A percentile compares a stretch with the other conserved stretches of the same genome.
Conservation (phyloP, 2,888 invertebrate genomes). For the Perizoma affinitatum region DNA sequence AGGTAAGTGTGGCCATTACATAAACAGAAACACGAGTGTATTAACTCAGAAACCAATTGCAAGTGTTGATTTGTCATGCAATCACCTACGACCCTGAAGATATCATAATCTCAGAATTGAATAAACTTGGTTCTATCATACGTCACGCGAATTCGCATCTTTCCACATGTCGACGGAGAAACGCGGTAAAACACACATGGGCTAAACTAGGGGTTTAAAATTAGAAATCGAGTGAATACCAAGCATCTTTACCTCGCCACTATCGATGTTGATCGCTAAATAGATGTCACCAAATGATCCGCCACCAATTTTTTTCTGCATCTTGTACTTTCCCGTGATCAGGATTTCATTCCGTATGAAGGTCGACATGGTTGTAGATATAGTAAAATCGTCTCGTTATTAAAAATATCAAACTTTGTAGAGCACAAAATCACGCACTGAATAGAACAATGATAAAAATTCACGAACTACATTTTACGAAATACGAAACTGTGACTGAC, state of each 20-base stretch:
- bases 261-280: conserved; percentile 96
- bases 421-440: conserved; percentile 62
- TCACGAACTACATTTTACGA: conserved; percentile 66
- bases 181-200: conserved; percentile 46
- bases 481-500: conserved; percentile 58
- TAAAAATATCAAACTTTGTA: conserved; percentile 50
- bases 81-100: conserved; percentile 49
- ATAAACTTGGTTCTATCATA: conserved; percentile 36
- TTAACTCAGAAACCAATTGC: conserved; percentile 27
- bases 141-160: conserved; percentile 56
- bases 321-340: conserved; percentile 96
- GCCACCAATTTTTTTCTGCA: conserved; percentile 98
- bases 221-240: conserved; percentile 34
- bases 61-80: conserved; percentile 44
- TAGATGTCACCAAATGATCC: conserved; percentile 99
- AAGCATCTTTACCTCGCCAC: conserved; percentile 89
- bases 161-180: conserved; percentile 47
- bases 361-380: conserved; percentile 44
- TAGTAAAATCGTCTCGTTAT: conserved; percentile 47
- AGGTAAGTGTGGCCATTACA: conserved; percentile 11
- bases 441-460: conserved; percentile 63
- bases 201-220: conserved; percentile 12
- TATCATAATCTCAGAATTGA: conserved; percentile 42
- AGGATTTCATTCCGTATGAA: conserved; percentile 86
- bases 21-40: conserved; percentile 19